Evolutionary conservation across 2,113 vertebrate species (phyloP).

Genomic region (Bothrops jararaca): DNA sequence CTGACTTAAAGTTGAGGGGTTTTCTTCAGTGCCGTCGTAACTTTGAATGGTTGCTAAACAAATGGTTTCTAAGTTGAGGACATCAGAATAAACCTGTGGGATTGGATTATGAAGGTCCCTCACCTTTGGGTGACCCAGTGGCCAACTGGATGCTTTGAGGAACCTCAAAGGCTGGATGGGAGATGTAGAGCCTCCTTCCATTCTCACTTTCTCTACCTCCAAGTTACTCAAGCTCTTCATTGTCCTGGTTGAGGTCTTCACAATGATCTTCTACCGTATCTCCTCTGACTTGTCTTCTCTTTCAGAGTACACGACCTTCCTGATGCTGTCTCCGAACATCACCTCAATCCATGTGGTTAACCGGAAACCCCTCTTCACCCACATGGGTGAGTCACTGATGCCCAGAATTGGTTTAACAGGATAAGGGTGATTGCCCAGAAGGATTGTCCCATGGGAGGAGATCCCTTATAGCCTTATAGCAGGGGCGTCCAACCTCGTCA

Average conservation of each 20-base stretch:
- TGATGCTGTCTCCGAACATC: slow-evolving; percentile 77
- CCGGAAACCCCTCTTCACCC: slow-evolving; percentile 86
- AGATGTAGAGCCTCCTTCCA: no score
- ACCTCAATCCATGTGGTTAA: slow-evolving; percentile 79
- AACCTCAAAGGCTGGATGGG: background rate
- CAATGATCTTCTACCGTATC: background rate
- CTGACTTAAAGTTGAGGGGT: no score
- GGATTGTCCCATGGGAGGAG: background rate
- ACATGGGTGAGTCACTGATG: slow-evolving; percentile 79
- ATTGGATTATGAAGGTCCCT: background rate
- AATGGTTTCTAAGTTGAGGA: no score
- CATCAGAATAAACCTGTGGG: background rate
- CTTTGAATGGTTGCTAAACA: no score
- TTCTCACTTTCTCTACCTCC: background rate
- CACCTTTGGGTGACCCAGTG: background rate
- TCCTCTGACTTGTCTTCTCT: slow-evolving; percentile 29
- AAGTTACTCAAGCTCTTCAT: background rate
- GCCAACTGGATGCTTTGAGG: background rate
- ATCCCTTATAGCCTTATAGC: background rate
- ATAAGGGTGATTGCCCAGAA: no score
- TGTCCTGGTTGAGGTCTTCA: background rate
- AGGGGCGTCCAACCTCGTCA: no score
- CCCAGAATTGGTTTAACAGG: background rate
- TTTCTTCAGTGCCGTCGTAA: no score
- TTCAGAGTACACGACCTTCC: slow-evolving; percentile 86